These are phyloP conservation scores for Zaprionus tsacasi DNA, from an alignment of 1,140 invertebrate genomes.

Conservation along the genomic window DNA sequence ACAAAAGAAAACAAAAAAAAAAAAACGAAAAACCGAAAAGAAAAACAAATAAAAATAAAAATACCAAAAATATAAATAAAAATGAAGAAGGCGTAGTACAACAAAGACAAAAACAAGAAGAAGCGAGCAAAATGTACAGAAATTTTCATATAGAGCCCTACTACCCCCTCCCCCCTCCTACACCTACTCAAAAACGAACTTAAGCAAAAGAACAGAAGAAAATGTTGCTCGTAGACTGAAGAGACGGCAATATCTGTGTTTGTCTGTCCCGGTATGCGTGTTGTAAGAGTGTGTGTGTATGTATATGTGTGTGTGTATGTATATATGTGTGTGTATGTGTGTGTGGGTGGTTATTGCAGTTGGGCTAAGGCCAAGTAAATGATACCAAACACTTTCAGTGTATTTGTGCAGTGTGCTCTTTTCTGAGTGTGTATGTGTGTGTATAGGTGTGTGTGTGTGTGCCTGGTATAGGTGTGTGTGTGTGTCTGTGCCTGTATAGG, in stretches of 20 bases:
- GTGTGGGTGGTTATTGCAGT: constrained; percentile 44
- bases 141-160: constrained; percentile 31
- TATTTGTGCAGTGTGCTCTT: constrained; percentile 51
- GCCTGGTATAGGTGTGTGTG: constrained; percentile 1
- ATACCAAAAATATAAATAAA: constrained; percentile 39
- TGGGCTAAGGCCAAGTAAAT: constrained; percentile 59
- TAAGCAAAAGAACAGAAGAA: constrained; percentile 37
- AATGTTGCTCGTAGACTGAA: constrained; percentile 33
- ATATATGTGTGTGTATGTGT: constrained; percentile 12
- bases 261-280: constrained; percentile 11
- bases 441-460: constrained; percentile 4
- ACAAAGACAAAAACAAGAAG: too few relatives aligned
- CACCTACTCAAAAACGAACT: constrained; percentile 8
- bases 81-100: constrained; percentile 22
- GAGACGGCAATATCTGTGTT: constrained; percentile 15
- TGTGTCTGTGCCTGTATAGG: constrained; percentile 22
- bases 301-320: constrained; percentile 28
- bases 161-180: too few relatives aligned
- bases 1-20: constrained; percentile 27
- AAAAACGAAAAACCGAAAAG: too few relatives aligned
- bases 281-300: constrained; percentile 3
- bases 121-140: constrained; percentile 44
- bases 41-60: constrained; percentile 24
- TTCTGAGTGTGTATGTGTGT: constrained; percentile 11
- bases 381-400: constrained; percentile 60